Evolutionary conservation across 1,140 invertebrate species (phyloP), one percentile per base, ranked within the genome.

Genomic region (Sitobion miscanthi): DNA sequence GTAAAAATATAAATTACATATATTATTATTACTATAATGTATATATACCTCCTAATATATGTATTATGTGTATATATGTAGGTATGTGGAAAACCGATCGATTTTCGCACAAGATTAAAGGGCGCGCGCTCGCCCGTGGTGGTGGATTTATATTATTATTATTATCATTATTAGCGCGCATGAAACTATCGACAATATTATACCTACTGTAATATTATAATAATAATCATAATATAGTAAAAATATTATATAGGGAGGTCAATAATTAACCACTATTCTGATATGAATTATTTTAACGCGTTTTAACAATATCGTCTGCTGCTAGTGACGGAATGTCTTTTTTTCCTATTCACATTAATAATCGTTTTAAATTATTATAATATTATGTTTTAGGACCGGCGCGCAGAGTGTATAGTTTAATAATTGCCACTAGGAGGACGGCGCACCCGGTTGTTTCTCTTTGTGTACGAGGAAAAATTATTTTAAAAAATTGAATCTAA

Each of bases 1-100:
- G 85, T 86, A 47, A 86, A 86, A 86, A 86, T 83, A 83, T 83
- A 83, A 35, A 83, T 83, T 38, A 83, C 77, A 83, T 83, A 38
- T 20, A 69, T 69, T 30, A 69, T 69, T n/a, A 69, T n/a, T n/a
- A 42, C 42, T 42, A 69, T 69, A 30, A 62, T 30, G 30, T 69
- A 69, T n/a, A 42, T 62, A 69, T 54, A 54, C 52, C 52, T 52
- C 57, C 57, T 69, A 69, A 69, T 69, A n/a, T 69, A 69, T 69
- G 62, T 62, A 62, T 30, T 62, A 62, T 62, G 7, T 69, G n/a
- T 38, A 38, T 21, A 77, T 35, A 7, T 54, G 5, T 21, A 83
- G 9, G 25, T n/a, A 35, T n/a, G 30, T 77, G 62, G 62, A 11
- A 85, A 85, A 85, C 23, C 38, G 38, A 85, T 45, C 8, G 35